These are phyloP conservation scores for Bufotes viridis DNA, from an alignment of 2,797 vertebrate species.

Conservation along the genomic window DNA sequence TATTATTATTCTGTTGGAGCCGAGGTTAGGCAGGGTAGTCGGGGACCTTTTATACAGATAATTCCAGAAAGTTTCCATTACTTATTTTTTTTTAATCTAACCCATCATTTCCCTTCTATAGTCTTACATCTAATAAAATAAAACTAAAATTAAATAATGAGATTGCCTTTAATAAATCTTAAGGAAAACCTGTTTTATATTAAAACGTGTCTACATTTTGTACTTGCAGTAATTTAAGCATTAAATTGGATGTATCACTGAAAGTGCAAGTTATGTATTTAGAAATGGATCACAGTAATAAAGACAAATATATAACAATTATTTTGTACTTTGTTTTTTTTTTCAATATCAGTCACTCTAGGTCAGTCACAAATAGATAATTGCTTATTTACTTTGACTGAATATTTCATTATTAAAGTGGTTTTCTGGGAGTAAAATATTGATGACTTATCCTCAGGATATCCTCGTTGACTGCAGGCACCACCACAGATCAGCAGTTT, in stretches of 20 bases:
- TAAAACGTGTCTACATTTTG: constrained; percentile 11
- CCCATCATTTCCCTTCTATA: no score
- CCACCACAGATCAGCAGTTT: no score
- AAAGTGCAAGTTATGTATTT: background rate
- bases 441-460: no score
- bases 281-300: background rate
- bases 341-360: background rate
- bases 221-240: background rate
- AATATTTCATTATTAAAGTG: no score
- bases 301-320: background rate
- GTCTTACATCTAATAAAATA: background rate
- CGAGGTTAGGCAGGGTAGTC: no score
- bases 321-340: background rate
- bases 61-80: no score
- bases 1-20: no score
- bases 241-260: background rate
- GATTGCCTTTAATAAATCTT: background rate
- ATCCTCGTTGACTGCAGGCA: no score
- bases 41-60: no score
- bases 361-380: background rate
- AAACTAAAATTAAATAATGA: background rate
- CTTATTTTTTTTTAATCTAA: no score
- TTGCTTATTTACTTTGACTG: no score
- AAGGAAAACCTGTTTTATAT: constrained; percentile 24
- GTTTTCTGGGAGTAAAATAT: no score